Base-by-base conservation (phyloP, 92 coral and sea anemone genomes). In the Bergia sp. region DNA sequence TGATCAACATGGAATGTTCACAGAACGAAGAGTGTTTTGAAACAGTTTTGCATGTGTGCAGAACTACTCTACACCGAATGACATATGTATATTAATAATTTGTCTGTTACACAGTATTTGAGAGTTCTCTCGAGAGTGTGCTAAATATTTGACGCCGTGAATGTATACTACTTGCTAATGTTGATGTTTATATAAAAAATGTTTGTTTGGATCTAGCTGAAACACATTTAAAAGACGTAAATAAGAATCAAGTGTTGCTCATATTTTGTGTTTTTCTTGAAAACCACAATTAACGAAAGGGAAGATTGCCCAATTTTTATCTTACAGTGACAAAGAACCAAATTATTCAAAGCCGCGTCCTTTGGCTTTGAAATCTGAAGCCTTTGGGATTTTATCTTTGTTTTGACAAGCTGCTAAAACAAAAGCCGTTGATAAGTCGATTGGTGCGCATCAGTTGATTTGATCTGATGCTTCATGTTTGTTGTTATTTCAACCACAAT, bases 351-450 rank as follows among this genome's bases (percentile, higher is more conserved):
- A 29, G 29, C 29, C 29, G 78, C 64, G 80, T 69, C 88, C 40
- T 43, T 49, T 29, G 41, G 13, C 55, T 69, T 36, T 44, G 41
- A 66, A 45, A 29, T 71, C 9, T 50, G 3, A 16, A 61, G n/a
- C 55, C 65, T 81, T 50, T 44, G 71, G 23, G 38, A 79, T 10
- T 80, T 84, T 84, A n/a, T 67, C 88, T 43, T 66, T 69, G 79
- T 50, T 84, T 69, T 77, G 41, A 9, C 0, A 47, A 45, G 39
- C 29, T 45, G 40, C 66, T 5, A 0, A 9, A 79, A 79, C 67
- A 79, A 79, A 39, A 47, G 20, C 82, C 36, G 53, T 73, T 61
- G 69, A 61, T 61, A 61, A 61, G 64, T 55, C 18, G 13, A 55
- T 55, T 55, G 16, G 69, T 61, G 58, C 58, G 16, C 58, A 53